Evolutionary conservation across 2,797 vertebrate species (phyloP).

Genomic region (Pagetopsis macropterus): DNA sequence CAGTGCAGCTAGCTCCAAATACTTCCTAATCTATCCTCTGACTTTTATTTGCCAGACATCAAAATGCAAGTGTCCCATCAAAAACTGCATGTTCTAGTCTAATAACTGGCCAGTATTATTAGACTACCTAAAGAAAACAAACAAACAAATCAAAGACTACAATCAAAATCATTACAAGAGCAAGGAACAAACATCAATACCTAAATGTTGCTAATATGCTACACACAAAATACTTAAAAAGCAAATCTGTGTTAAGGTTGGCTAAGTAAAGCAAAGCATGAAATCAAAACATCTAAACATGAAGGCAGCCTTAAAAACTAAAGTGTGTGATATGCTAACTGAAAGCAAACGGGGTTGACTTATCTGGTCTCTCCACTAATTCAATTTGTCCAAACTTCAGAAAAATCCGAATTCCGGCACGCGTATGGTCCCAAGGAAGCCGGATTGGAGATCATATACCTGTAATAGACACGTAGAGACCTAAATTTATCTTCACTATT

Average conservation of each 20-base stretch:
- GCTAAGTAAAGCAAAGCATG: slow-evolving; percentile 66
- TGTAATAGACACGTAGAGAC: slow-evolving; percentile 89
- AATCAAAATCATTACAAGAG: slow-evolving; percentile 59
- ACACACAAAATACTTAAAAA: slow-evolving; percentile 48
- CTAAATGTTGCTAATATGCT: slow-evolving; percentile 44
- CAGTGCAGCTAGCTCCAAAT: slow-evolving; percentile 80
- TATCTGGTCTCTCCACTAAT: slow-evolving; percentile 90
- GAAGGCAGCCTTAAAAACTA: slow-evolving; percentile 71
- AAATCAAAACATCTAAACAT: slow-evolving; percentile 73
- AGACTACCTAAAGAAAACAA: slow-evolving; percentile 38
- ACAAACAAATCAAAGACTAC: slow-evolving; percentile 71
- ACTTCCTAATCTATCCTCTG: slow-evolving; percentile 62
- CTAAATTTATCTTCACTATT: slow-evolving; percentile 86
- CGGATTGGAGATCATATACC: slow-evolving; percentile 91
- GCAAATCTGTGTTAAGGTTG: slow-evolving; percentile 51
- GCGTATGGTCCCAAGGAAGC: slow-evolving; percentile 89
- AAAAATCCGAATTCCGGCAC: slow-evolving; percentile 90
- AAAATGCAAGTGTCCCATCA: slow-evolving; percentile 46
- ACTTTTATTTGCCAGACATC: slow-evolving; percentile 38
- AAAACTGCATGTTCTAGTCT: slow-evolving; percentile 47
- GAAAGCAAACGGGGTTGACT: slow-evolving; percentile 87
- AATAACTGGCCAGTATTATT: slow-evolving; percentile 37
- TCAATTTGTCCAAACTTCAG: slow-evolving; percentile 90
- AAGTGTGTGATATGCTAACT: slow-evolving; percentile 80
- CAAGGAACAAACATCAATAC: slow-evolving; percentile 69